These are phyloP conservation scores for Asarcornis scutulata DNA, from an alignment of 2,113 vertebrate genomes.

Conservation along the genomic window DNA sequence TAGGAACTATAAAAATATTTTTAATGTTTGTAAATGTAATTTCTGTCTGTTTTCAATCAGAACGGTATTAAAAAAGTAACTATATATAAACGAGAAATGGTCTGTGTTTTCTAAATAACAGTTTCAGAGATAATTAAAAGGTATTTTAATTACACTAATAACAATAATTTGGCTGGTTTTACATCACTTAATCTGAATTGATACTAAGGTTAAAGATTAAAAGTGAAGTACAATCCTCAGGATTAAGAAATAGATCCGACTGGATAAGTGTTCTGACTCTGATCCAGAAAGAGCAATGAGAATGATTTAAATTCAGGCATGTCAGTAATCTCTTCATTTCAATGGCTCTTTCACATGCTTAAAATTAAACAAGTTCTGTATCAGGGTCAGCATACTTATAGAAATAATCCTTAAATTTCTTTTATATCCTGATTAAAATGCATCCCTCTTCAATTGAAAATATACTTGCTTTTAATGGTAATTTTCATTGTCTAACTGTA, in stretches of 20 bases:
- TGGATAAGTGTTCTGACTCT: not conserved
- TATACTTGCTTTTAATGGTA: not conserved
- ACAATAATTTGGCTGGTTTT: not conserved
- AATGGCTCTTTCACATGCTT: not conserved
- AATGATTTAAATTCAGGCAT: not conserved
- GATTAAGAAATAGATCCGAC: slow-evolving; percentile 34
- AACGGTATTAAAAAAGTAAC: not conserved
- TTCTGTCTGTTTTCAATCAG: not conserved
- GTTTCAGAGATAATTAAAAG: not conserved
- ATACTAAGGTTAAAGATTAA: slow-evolving; percentile 17
- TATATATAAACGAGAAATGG: not conserved
- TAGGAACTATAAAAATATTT: not conserved
- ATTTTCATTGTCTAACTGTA: not conserved
- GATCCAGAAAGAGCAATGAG: not conserved
- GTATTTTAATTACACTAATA: slow-evolving; percentile 28
- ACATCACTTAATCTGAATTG: slow-evolving; percentile 16
- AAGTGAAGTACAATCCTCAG: slow-evolving; percentile 10
- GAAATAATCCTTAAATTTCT: not conserved
- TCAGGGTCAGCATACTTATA: not conserved
- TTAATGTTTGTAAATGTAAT: slow-evolving; percentile 8
- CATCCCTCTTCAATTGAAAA: not conserved
- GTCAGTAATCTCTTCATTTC: slow-evolving; percentile 27
- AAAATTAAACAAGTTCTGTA: not conserved
- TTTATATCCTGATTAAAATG: not conserved
- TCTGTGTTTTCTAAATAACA: not conserved